phyloP scores from a whole-genome alignment of 30 jellyfish, hydroid and myxozoan species.

The Aurelia aurita region DNA sequence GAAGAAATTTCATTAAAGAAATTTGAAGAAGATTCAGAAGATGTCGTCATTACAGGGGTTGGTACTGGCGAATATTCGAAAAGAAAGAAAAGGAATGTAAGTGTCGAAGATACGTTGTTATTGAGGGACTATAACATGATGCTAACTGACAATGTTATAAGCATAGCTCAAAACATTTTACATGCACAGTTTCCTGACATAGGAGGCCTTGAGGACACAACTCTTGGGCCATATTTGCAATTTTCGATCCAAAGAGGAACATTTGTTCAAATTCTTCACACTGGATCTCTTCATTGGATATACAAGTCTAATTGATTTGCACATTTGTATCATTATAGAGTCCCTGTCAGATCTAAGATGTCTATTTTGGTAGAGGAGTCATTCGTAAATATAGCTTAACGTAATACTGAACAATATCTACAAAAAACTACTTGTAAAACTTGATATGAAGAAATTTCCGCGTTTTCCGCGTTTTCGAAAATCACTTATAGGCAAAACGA shows the following conservation, averaged over 20 bases:
- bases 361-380: too few relatives aligned
- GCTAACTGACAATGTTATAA: neutral
- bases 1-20: neutral
- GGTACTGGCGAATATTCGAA: slow-evolving; percentile 3
- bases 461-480: too few relatives aligned
- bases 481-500: too few relatives aligned
- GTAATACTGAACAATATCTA: too few relatives aligned
- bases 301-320: neutral
- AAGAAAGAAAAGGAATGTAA: slow-evolving; percentile 2
- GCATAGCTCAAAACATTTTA: neutral
- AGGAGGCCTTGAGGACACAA: slow-evolving; percentile 9
- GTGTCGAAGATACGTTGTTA: neutral
- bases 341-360: too few relatives aligned
- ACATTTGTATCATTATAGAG: too few relatives aligned
- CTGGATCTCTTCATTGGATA: slow-evolving; percentile 7
- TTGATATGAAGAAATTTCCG: too few relatives aligned
- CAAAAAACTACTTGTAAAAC: too few relatives aligned
- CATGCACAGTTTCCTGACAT: neutral
- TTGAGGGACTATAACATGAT: neutral
- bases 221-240: slow-evolving; percentile 1
- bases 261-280: neutral
- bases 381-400: too few relatives aligned
- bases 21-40: neutral
- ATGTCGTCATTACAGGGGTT: neutral
- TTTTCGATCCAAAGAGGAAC: slow-evolving; percentile 2